Base-by-base conservation (phyloP, 1,140 invertebrate genomes). In the Pogonognathellus flavescens region DNA sequence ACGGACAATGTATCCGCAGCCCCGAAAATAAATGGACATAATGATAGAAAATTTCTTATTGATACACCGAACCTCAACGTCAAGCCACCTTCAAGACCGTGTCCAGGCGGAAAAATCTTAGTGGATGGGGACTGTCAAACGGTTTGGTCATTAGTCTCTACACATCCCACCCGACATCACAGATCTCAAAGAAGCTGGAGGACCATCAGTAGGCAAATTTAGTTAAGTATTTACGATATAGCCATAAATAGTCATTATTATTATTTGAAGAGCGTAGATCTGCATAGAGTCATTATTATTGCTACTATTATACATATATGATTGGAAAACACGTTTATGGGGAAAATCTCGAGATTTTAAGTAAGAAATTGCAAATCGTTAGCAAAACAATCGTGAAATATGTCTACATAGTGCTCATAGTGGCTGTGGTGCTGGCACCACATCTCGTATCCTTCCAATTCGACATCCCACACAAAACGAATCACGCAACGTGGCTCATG, bases 121-220 rank as follows among this genome's bases (percentile, higher is more conserved):
- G n/a, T n/a, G n/a, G 31, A 41, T n/a, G 31, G 31, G 31, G 31
- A 41, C 31, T n/a, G n/a, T n/a, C n/a, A n/a, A n/a, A n/a, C n/a
- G n/a, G n/a, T n/a, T 25, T 25, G 62, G 25, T 25, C 20, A 25
- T 4, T 2, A 4, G 1, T 66, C 20, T 25, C 13, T 25, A 6
- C 62, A 6, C 25, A 14, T 25, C 20, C 22, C 14, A 66, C 62
- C 18, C 62, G 62, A 25, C 62, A 25, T 66, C 20, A 22, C 14
- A 8, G 62, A 66, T 66, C 62, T 25, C 62, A 13, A 66, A 66
- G 62, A 25, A 22, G 25, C 62, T 66, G 22, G 62, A 66, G 62
- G 11, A 31, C 62, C 25, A 10, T 66, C 22, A 66, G 25, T 66
- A 25, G 22, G 25, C 22, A 25, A 66, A 25, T 66, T 4, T 66